Conservation (phyloP, 2,888 invertebrate species). For the Macrosiphum euphorbiae region DNA sequence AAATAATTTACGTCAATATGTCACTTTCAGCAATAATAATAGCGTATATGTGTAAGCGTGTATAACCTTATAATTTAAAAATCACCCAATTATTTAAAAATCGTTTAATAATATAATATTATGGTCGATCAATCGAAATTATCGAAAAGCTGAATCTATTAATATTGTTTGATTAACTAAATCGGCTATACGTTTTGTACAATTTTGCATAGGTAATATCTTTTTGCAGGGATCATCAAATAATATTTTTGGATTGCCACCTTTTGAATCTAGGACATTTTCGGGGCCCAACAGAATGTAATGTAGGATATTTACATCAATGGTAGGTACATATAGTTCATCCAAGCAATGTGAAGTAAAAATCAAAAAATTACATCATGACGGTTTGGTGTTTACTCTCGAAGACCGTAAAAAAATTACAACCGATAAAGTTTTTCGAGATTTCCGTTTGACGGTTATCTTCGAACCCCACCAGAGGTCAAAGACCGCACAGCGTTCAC, state of each 20-base stretch:
- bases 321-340: too few relatives aligned
- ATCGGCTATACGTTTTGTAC: background rate
- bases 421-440: background rate
- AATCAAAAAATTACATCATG: too few relatives aligned
- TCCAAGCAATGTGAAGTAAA: too few relatives aligned
- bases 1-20: constrained; percentile 2
- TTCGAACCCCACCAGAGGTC: background rate
- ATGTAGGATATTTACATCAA: too few relatives aligned
- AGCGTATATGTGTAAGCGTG: background rate
- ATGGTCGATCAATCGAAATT: background rate
- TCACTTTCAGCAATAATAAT: background rate
- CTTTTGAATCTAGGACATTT: too few relatives aligned
- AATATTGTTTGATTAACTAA: background rate
- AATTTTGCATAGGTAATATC: background rate
- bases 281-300: too few relatives aligned
- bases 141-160: background rate
- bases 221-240: too few relatives aligned
- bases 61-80: background rate
- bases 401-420: background rate
- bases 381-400: background rate
- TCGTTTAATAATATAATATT: too few relatives aligned
- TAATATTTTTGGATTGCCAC: too few relatives aligned
- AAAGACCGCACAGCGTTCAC: background rate
- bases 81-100: background rate
- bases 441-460: background rate